A percentile compares a stretch with the other conserved stretches of the same genome.
Evolutionary conservation across 2,888 invertebrate genomes (phyloP).

Genomic region (Plagodis dolabraria): DNA sequence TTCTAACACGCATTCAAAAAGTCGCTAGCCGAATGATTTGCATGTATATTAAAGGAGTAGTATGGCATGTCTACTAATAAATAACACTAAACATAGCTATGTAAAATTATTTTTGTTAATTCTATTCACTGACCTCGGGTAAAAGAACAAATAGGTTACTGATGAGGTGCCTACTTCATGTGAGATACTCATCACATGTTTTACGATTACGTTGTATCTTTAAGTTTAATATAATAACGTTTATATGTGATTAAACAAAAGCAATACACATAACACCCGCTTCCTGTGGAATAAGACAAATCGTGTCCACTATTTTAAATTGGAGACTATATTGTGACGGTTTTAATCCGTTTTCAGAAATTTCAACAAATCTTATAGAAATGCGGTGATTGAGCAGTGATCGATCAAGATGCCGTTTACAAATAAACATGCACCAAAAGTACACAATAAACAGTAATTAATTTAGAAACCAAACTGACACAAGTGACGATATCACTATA

Average conservation of each 20-base stretch:
- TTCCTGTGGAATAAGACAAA: slow-evolving; percentile 6
- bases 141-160: too few relatives aligned
- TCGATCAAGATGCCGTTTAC: slow-evolving; percentile 32
- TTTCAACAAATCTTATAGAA: slow-evolving; percentile 55
- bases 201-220: slow-evolving; percentile 34
- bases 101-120: too few relatives aligned
- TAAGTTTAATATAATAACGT: slow-evolving; percentile 43
- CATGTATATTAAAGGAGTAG: too few relatives aligned
- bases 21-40: too few relatives aligned
- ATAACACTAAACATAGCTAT: too few relatives aligned
- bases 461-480: slow-evolving; percentile 37
- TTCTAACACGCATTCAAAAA: too few relatives aligned
- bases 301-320: slow-evolving; percentile 1
- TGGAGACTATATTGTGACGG: slow-evolving; percentile 22
- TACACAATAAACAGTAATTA: slow-evolving; percentile 20
- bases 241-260: slow-evolving; percentile 17
- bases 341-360: slow-evolving; percentile 60
- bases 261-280: slow-evolving; percentile 9
- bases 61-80: too few relatives aligned
- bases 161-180: too few relatives aligned
- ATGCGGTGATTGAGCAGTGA: slow-evolving; percentile 54
- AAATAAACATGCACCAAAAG: slow-evolving; percentile 28
- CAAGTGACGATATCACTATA: slow-evolving; percentile 11
- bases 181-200: neutral
- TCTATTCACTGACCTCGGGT: too few relatives aligned